Evolutionary conservation across 2,888 invertebrate species (phyloP).

Genomic region (Steinernema scapterisci): DNA sequence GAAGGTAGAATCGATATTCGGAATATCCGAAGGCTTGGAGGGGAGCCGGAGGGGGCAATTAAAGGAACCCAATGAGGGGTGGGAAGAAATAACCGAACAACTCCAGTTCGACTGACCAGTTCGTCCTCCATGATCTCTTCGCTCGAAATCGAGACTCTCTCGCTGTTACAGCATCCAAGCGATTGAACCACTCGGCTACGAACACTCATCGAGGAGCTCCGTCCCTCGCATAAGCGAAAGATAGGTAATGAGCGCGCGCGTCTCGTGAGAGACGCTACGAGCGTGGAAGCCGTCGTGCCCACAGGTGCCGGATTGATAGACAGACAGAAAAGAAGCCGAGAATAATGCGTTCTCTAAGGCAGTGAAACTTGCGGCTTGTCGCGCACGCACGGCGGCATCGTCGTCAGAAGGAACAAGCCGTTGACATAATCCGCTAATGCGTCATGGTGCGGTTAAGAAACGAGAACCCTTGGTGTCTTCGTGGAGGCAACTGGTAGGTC

Average conservation of each 20-base stretch:
- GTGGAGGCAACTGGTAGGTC: background rate
- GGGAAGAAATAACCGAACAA: background rate
- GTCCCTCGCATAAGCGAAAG: constrained; percentile 11
- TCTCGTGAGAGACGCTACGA: constrained; percentile 12
- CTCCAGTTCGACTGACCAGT: background rate
- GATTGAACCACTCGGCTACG: constrained; percentile 8
- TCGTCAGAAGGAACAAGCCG: background rate
- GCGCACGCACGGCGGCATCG: constrained; percentile 14
- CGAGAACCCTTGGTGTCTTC: background rate
- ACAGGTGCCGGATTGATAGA: constrained; percentile 22
- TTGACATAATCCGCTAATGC: constrained; percentile 23
- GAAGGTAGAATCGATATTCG: no score
- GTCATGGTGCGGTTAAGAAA: background rate
- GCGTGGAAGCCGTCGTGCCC: constrained; percentile 30
- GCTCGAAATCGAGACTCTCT: constrained; percentile 26
- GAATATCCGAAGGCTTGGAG: no score
- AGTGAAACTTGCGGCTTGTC: constrained; percentile 6
- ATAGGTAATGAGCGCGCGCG: constrained; percentile 31
- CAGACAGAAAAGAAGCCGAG: background rate
- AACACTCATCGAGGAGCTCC: constrained; percentile 20
- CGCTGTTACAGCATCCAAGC: constrained; percentile 22
- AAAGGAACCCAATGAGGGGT: background rate
- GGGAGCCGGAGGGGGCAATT: background rate
- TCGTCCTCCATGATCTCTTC: constrained; percentile 27
- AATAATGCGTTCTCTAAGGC: background rate